Percentiles rank a stretch among this genome's conserved stretches.
Conservation (phyloP, 2,113 vertebrate genomes). For the Mormyrus iriodes region DNA sequence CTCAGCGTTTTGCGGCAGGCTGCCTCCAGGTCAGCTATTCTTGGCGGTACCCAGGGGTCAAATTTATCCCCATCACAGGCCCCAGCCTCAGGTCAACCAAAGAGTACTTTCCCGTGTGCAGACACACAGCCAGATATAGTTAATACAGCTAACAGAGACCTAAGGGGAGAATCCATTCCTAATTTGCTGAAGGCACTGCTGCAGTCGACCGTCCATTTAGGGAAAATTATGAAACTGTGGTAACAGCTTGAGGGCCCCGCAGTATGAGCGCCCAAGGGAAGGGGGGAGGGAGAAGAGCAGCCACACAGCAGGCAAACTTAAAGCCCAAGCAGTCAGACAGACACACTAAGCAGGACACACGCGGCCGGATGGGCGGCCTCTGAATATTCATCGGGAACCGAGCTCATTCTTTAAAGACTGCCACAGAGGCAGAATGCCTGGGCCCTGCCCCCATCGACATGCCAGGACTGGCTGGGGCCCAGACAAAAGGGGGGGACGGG, state of each 20-base stretch:
- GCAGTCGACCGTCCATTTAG: neutral
- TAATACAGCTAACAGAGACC: neutral
- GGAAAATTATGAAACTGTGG: neutral
- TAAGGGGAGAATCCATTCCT: neutral
- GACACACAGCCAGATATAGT: neutral
- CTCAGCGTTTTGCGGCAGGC: slow-evolving; percentile 17
- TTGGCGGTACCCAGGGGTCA: neutral
- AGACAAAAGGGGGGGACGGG: neutral
- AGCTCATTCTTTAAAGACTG: neutral
- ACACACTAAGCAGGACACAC: neutral
- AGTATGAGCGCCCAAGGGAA: neutral
- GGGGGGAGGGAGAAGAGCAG: neutral
- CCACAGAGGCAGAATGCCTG: neutral
- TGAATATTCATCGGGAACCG: neutral
- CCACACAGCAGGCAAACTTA: neutral
- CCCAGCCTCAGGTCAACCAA: neutral
- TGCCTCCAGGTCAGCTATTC: slow-evolving; percentile 24
- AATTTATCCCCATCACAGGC: slow-evolving; percentile 8
- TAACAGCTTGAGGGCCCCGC: neutral
- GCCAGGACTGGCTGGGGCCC: slow-evolving; percentile 5
- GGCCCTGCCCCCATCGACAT: neutral
- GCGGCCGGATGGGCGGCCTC: neutral
- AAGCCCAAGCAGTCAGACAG: neutral
- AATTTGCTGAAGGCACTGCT: neutral
- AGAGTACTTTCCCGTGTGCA: neutral